Conservation (phyloP, 2,888 invertebrate genomes). For the Apotomis capreana region DNA sequence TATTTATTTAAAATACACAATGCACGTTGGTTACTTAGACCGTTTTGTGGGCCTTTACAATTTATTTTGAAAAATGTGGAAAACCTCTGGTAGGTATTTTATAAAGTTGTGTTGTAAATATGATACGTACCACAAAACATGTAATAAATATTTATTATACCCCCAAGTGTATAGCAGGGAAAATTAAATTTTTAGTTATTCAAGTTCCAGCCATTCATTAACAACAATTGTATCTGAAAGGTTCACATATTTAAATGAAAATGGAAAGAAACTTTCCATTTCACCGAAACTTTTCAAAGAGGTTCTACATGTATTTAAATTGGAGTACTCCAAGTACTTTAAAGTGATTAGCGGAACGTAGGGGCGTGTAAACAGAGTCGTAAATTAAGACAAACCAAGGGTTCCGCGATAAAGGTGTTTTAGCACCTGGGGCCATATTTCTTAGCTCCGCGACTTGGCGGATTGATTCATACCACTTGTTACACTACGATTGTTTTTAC, state of each 20-base stretch:
- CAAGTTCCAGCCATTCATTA: background rate
- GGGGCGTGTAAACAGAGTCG: constrained; percentile 28
- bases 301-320: background rate
- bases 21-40: no score
- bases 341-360: constrained; percentile 28
- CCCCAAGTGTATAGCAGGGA: background rate
- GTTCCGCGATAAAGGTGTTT: constrained; percentile 23
- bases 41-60: no score
- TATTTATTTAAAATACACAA: no score
- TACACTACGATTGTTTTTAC: constrained; percentile 1
- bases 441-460: constrained; percentile 11
- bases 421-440: constrained; percentile 27
- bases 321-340: constrained; percentile 10
- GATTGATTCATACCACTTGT: constrained; percentile 32
- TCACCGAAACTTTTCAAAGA: background rate
- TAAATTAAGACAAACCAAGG: constrained; percentile 29
- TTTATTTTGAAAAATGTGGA: no score
- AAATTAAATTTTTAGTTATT: background rate
- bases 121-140: no score
- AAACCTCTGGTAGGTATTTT: no score
- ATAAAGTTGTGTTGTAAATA: no score
- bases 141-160: no score
- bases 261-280: background rate
- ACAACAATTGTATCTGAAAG: background rate
- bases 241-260: background rate